phyloP scores from a whole-genome alignment of 2,888 invertebrate species.

The Gibbula magus region DNA sequence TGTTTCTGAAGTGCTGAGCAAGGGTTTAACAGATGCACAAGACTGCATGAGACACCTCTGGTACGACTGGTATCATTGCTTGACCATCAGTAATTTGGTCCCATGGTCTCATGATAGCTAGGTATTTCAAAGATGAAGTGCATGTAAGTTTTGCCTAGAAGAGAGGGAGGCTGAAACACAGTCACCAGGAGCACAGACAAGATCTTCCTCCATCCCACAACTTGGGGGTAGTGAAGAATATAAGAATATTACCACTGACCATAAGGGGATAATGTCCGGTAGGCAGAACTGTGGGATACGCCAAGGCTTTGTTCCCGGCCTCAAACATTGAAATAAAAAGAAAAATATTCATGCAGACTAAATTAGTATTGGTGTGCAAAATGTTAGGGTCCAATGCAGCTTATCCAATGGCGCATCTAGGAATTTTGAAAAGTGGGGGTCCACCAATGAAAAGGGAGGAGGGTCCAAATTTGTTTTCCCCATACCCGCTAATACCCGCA shows the following conservation, averaged over 20 bases:
- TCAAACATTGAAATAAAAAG: constrained; percentile 49
- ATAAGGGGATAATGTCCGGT: constrained; percentile 68
- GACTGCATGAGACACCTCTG: background rate
- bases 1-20: background rate
- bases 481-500: too few relatives aligned
- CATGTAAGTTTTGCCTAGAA: too few relatives aligned
- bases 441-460: too few relatives aligned
- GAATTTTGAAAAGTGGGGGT: too few relatives aligned
- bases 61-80: too few relatives aligned
- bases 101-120: too few relatives aligned
- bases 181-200: background rate
- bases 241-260: constrained; percentile 67
- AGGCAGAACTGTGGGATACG: constrained; percentile 78
- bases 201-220: background rate
- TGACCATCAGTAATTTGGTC: too few relatives aligned
- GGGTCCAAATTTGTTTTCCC: too few relatives aligned
- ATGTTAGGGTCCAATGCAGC: constrained; percentile 16
- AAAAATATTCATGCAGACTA: constrained; percentile 59
- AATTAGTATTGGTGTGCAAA: constrained; percentile 49
- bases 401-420: too few relatives aligned
- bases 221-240: constrained; percentile 39
- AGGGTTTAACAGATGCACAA: background rate
- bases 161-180: too few relatives aligned
- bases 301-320: constrained; percentile 49
- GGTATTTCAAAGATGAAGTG: too few relatives aligned